Base-by-base conservation (phyloP, 35 echinoderm and acorn worm species). In the Apostichopus japonicus region DNA sequence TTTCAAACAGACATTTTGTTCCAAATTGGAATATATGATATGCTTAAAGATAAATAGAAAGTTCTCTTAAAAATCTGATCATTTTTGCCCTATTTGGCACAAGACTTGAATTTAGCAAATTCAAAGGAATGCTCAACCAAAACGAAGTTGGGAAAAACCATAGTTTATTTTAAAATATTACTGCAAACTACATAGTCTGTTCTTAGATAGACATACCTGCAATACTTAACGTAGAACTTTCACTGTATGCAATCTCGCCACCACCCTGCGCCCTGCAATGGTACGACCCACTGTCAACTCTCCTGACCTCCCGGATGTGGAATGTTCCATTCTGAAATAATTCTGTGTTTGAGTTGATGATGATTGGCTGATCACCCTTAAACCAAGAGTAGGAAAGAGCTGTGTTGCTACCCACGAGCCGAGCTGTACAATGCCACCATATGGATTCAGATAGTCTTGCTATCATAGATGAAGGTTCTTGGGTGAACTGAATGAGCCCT, bases 291-390 rank as follows among this genome's bases (percentile, higher is more conserved):
- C 24, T 57, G 57, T 81, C 54, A 54, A 52, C 58, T 55, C 17
- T 33, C 21, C 79, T 57, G 44, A 84, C 80, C 33, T 59, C 77
- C 16, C 79, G 23, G 11, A 92, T 83, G 80, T 92, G 91, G 17
- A 92, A 63, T 58, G 91, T 92, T 15, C 91, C 91, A 92, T 92
- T 92, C 25, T 61, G 79, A 19, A 92, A 92, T 44, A 56, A 62
- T 86, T 92, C 91, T 57, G 72, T 21, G 16, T 84, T 84, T 19
- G 72, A 79, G 44, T 83, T 55, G 79, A 10, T 71, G 6, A 65
- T 33, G 5, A 90, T 56, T 6, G 63, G 79, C 13, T 86, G 56
- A 79, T 73, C 58, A 72, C 83, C 77, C 57, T 56, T 84, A 21
- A 84, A 54, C 91, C 91, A 92, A 19, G 9, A 44, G 23, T 84